phyloP scores from a whole-genome alignment of 2,113 vertebrate species.

The Cyanocitta stelleri region DNA sequence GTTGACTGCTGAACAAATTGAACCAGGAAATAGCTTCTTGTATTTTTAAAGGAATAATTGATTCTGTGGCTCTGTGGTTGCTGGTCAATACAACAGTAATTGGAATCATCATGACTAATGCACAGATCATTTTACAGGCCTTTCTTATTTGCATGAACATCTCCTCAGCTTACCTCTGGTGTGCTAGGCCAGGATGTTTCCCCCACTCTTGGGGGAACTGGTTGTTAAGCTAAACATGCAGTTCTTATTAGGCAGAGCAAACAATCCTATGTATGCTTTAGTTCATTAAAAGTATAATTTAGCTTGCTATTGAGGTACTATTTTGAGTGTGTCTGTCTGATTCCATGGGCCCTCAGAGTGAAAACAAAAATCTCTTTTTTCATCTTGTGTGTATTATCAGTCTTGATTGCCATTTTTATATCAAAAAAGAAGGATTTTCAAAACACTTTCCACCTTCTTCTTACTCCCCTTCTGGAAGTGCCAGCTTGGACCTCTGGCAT shows the following conservation, averaged over 20 bases:
- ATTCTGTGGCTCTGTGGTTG: neutral
- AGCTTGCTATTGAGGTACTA: neutral
- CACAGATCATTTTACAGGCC: neutral
- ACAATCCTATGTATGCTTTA: neutral
- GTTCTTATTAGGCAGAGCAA: neutral
- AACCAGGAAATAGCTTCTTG: slow-evolving; percentile 5
- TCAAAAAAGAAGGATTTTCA: neutral
- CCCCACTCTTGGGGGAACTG: neutral
- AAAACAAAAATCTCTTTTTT: neutral
- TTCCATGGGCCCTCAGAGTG: rapidly evolving
- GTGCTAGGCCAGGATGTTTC: neutral
- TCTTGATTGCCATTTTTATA: neutral
- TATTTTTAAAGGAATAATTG: slow-evolving; percentile 30
- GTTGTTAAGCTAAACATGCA: neutral
- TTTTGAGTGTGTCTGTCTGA: neutral
- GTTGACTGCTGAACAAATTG: slow-evolving; percentile 7
- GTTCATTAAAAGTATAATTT: neutral
- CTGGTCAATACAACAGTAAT: slow-evolving; percentile 6
- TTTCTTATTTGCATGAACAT: neutral
- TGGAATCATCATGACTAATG: slow-evolving; percentile 22
- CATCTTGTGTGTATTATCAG: neutral
- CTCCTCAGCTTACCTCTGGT: neutral
- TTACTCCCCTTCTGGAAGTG: neutral
- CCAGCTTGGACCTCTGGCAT: neutral
- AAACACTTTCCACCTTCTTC: neutral